Percentiles rank a stretch among this genome's conserved stretches.
Conservation (phyloP, 2,888 invertebrate genomes). For the Lithophane ornitopus region DNA sequence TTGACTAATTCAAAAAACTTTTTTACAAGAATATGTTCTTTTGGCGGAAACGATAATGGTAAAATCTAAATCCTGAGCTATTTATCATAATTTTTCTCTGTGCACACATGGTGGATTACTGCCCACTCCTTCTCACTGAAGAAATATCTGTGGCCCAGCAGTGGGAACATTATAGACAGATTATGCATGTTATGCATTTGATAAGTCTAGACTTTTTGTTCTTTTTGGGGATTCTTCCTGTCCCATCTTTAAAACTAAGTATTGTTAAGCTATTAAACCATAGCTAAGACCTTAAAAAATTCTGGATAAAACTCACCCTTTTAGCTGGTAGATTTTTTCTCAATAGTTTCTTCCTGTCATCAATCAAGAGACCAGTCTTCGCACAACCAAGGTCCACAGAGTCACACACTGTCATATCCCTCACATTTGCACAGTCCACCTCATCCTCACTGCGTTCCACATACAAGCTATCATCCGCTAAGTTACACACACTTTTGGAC, state of each 20-base stretch:
- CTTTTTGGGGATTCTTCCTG: neutral
- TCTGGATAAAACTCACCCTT: constrained; percentile 74
- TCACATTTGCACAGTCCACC: constrained; percentile 79
- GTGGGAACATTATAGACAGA: neutral
- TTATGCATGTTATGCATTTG: neutral
- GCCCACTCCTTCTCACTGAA: neutral
- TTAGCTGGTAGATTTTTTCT: constrained; percentile 77
- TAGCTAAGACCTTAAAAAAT: neutral
- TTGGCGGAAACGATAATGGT: too few relatives aligned
- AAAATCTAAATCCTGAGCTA: neutral
- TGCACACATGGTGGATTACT: neutral
- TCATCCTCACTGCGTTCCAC: constrained; percentile 77
- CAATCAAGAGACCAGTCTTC: constrained; percentile 76
- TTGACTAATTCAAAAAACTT: too few relatives aligned
- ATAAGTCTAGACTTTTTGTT: neutral
- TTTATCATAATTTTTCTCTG: neutral
- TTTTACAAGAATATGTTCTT: too few relatives aligned
- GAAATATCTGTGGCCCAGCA: neutral
- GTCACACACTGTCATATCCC: constrained; percentile 34
- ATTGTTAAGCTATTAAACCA: neutral
- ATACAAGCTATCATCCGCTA: constrained; percentile 84
- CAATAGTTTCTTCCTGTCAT: constrained; percentile 75
- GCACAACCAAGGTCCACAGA: constrained; percentile 7
- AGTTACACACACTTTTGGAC: constrained; percentile 82
- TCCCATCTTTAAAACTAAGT: neutral